Conservation (phyloP, 2,888 invertebrate genomes). For the Callinectes sapidus region DNA sequence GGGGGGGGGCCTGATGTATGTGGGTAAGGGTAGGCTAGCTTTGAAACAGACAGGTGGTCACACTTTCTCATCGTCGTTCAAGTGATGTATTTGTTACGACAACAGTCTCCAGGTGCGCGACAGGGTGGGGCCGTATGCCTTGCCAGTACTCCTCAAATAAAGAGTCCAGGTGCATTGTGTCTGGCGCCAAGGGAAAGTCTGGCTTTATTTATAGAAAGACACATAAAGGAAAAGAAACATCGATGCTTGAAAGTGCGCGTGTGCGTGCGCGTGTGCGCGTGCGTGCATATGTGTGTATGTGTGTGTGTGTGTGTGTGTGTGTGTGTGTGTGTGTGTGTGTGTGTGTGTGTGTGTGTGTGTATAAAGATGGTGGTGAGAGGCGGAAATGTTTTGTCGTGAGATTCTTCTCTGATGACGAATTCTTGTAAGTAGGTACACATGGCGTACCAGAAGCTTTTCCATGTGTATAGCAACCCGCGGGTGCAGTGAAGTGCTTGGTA, state of each 20-base stretch:
- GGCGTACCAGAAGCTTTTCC: neutral
- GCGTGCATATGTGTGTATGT: too few species aligned
- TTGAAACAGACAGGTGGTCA: neutral
- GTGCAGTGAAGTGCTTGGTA: neutral
- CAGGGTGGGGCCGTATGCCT: neutral
- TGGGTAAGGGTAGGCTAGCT: neutral
- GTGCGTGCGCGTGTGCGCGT: neutral
- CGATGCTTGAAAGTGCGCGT: neutral
- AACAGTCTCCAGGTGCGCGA: neutral
- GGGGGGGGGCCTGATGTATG: neutral
- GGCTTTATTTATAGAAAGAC: neutral
- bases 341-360: neutral
- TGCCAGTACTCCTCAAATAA: neutral
- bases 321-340: constrained; percentile 37
- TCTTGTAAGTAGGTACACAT: too few species aligned
- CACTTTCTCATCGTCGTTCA: constrained; percentile 14
- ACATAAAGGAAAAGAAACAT: neutral
- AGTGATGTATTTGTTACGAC: neutral
- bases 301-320: too few species aligned
- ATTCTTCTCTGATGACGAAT: neutral
- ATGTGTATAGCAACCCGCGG: too few species aligned
- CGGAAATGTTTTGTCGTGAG: neutral
- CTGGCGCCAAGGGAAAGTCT: neutral
- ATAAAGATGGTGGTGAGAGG: neutral
- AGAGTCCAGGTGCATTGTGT: neutral